These are phyloP conservation scores for Hypanus sabinus DNA, from an alignment of 2,113 vertebrate species.

Conservation along the genomic window DNA sequence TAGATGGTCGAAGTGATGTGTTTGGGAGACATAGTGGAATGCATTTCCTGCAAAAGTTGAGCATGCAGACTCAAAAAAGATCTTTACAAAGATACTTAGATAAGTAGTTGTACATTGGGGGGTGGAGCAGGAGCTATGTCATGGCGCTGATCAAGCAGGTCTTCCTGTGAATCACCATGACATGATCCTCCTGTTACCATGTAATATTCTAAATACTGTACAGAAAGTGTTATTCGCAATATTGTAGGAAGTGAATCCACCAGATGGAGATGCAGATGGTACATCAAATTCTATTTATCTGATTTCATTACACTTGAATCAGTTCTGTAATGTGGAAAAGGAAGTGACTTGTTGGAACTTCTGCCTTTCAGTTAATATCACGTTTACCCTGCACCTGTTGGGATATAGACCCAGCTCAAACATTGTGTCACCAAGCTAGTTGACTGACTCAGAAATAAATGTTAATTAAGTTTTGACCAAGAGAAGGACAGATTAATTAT, in stretches of 20 bases:
- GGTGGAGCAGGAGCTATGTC: neutral
- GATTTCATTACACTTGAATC: neutral
- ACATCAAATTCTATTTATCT: neutral
- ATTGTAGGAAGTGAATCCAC: no score
- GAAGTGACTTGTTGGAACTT: neutral
- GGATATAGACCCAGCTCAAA: no score
- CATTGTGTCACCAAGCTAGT: neutral
- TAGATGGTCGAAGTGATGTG: no score
- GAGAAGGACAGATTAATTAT: neutral
- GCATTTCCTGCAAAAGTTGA: neutral
- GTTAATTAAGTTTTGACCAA: neutral
- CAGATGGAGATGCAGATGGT: no score
- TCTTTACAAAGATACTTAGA: neutral
- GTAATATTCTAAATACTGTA: no score
- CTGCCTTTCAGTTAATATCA: neutral
- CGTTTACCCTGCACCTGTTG: neutral
- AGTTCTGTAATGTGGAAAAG: neutral
- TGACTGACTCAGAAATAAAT: neutral
- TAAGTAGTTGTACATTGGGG: neutral
- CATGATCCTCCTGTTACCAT: no score
- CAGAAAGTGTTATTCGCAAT: no score
- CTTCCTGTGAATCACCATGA: no score
- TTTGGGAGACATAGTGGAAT: neutral
- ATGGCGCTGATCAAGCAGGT: no score
- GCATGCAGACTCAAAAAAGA: neutral